phyloP scores from a whole-genome alignment of 2,113 vertebrate species.

The Prunella fulvescens region DNA sequence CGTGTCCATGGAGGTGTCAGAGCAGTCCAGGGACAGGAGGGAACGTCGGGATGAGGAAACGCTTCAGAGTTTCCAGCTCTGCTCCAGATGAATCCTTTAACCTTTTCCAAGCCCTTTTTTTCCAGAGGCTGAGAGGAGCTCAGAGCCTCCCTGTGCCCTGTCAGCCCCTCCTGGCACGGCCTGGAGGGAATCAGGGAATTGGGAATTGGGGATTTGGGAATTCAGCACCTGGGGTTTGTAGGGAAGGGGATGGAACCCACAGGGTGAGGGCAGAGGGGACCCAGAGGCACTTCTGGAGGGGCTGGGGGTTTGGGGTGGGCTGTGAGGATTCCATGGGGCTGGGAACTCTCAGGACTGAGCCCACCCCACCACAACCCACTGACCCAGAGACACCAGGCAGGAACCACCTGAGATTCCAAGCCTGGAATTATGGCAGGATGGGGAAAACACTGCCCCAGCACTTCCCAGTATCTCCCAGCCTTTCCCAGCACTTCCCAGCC shows the following conservation, averaged over 20 bases:
- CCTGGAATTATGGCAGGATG: not conserved
- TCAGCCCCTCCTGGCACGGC: not conserved
- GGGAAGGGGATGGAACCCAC: not conserved
- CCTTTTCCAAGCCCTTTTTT: constrained; percentile 33
- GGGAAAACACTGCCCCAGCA: not conserved
- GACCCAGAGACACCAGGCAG: not conserved
- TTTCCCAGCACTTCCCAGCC: too few relatives aligned
- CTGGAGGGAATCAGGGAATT: accelerated
- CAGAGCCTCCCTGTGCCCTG: not conserved
- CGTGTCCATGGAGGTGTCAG: not conserved
- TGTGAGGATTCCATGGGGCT: not conserved
- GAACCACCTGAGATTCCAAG: not conserved
- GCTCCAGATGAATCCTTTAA: constrained; percentile 10
- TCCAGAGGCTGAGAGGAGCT: not conserved
- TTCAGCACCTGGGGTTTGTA: accelerated
- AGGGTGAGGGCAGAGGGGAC: accelerated
- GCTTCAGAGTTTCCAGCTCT: constrained; percentile 53
- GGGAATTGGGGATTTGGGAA: not conserved
- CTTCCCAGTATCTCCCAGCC: too few relatives aligned
- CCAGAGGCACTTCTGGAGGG: not conserved
- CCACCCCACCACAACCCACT: not conserved
- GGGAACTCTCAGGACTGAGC: not conserved
- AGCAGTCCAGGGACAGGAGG: not conserved
- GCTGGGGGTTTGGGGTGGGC: not conserved
- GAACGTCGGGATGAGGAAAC: not conserved